Conservation (phyloP, 2,888 invertebrate genomes). For the Synanthedon tipuliformis region DNA sequence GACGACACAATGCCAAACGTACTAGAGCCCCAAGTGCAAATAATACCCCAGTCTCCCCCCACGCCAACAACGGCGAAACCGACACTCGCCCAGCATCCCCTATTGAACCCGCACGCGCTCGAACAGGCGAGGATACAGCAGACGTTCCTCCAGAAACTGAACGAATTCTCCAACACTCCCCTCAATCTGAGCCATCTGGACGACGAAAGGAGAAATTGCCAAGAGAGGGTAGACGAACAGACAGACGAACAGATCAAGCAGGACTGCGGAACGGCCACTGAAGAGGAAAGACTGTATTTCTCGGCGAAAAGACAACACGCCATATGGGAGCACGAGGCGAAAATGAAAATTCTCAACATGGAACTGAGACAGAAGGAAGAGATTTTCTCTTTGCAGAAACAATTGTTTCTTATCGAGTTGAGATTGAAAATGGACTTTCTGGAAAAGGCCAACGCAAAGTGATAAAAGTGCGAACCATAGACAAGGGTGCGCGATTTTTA, state of each 20-base stretch:
- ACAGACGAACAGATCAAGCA: conserved; percentile 31
- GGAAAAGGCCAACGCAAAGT: conserved; percentile 60
- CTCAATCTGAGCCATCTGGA: conserved; percentile 59
- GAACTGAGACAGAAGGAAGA: conserved; percentile 61
- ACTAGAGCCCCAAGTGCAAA: conserved; percentile 58
- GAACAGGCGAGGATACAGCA: conserved; percentile 57
- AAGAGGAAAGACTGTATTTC: conserved; percentile 55
- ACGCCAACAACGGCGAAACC: conserved; percentile 31
- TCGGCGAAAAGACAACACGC: conserved; percentile 61
- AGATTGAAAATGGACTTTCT: conserved; percentile 65
- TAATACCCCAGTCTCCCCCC: conserved; percentile 53
- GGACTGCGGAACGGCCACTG: conserved; percentile 39
- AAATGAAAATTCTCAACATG: conserved; percentile 65
- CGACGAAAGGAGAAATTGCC: conserved; percentile 35
- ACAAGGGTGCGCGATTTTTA: neutral
- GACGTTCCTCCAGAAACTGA: conserved; percentile 50
- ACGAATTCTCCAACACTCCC: conserved; percentile 57
- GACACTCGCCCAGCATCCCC: conserved; percentile 23
- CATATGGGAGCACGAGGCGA: conserved; percentile 63
- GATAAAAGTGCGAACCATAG: conserved; percentile 7
- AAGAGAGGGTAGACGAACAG: conserved; percentile 25
- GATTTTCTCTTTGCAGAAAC: conserved; percentile 62
- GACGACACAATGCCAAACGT: conserved; percentile 63
- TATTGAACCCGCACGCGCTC: conserved; percentile 46
- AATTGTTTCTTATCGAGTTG: conserved; percentile 59